Conservation (phyloP, 1,140 invertebrate genomes). For the Trichogramma pretiosum region DNA sequence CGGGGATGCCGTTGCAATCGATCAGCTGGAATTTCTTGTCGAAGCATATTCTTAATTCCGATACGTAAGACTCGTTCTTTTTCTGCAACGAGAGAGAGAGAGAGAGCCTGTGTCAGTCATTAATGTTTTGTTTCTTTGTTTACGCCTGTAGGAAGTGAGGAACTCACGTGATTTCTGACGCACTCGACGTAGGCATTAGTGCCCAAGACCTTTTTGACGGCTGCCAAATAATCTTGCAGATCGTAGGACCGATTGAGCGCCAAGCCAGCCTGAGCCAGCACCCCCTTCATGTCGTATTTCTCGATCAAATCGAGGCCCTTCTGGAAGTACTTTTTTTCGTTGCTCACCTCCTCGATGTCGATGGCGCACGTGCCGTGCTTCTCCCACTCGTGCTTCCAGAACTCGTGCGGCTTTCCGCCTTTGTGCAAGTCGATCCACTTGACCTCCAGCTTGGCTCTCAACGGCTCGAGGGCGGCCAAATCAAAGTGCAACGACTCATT, state of each 20-base stretch:
- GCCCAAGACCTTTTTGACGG: slow-evolving; percentile 39
- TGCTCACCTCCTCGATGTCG: slow-evolving; percentile 50
- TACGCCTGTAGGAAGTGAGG: neutral
- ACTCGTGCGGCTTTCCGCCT: slow-evolving; percentile 47
- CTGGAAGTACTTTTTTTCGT: slow-evolving; percentile 64
- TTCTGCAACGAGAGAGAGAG: slow-evolving; percentile 32
- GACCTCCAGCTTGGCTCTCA: slow-evolving; percentile 53
- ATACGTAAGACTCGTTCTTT: slow-evolving; percentile 43
- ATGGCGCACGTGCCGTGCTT: slow-evolving; percentile 79
- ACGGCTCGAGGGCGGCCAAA: slow-evolving; percentile 46
- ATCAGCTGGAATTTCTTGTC: slow-evolving; percentile 52
- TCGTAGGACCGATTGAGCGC: slow-evolving; percentile 52
- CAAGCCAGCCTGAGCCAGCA: slow-evolving; percentile 51
- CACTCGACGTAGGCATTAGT: slow-evolving; percentile 28
- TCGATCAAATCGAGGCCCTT: slow-evolving; percentile 56
- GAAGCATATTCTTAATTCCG: slow-evolving; percentile 52
- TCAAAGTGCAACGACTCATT: slow-evolving; percentile 60
- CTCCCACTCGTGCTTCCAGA: slow-evolving; percentile 78
- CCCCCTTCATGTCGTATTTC: slow-evolving; percentile 54
- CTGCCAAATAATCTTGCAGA: slow-evolving; percentile 49
- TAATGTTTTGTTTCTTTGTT: too few relatives aligned
- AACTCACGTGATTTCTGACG: slow-evolving; percentile 22
- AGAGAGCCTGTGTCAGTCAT: too few relatives aligned
- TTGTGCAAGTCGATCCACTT: slow-evolving; percentile 69
- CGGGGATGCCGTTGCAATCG: slow-evolving; percentile 51